phyloP scores from a whole-genome alignment of 2,888 invertebrate species.

The Liopterus haemorrhoidalis region DNA sequence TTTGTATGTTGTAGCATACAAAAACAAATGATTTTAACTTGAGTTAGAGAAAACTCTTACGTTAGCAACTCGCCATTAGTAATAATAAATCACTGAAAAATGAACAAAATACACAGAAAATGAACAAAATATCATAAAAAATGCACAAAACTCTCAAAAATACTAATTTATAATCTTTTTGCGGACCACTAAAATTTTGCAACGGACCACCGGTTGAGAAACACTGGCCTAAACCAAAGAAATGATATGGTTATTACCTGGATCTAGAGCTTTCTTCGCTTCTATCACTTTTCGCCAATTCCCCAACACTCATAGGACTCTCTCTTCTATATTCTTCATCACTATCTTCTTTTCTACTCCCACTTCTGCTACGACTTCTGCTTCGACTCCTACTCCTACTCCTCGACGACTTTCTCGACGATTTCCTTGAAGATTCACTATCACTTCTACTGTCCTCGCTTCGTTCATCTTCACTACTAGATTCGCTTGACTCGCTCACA shows the following conservation, averaged over 20 bases:
- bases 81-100: too few relatives aligned
- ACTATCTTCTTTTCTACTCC: too few relatives aligned
- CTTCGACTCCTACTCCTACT: slow-evolving; percentile 27
- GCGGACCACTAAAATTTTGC: too few relatives aligned
- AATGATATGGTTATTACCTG: slow-evolving; percentile 34
- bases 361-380: slow-evolving; percentile 31
- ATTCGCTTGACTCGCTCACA: slow-evolving; percentile 42
- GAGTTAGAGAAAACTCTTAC: too few relatives aligned
- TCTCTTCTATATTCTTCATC: slow-evolving; percentile 11
- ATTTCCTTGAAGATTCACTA: slow-evolving; percentile 20
- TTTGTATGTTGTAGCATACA: too few relatives aligned
- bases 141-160: too few relatives aligned
- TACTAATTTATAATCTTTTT: too few relatives aligned
- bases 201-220: too few relatives aligned
- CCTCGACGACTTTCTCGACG: slow-evolving; percentile 32
- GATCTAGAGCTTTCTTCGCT: slow-evolving; percentile 44
- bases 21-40: too few relatives aligned
- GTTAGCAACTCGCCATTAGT: too few relatives aligned
- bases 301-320: slow-evolving; percentile 49
- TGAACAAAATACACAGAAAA: too few relatives aligned
- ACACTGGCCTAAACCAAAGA: neutral
- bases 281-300: slow-evolving; percentile 47
- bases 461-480: slow-evolving; percentile 26
- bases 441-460: slow-evolving; percentile 17
- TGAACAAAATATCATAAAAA: too few relatives aligned